phyloP scores from a whole-genome alignment of 1,140 invertebrate species.

The Andrena cerasifolii region DNA sequence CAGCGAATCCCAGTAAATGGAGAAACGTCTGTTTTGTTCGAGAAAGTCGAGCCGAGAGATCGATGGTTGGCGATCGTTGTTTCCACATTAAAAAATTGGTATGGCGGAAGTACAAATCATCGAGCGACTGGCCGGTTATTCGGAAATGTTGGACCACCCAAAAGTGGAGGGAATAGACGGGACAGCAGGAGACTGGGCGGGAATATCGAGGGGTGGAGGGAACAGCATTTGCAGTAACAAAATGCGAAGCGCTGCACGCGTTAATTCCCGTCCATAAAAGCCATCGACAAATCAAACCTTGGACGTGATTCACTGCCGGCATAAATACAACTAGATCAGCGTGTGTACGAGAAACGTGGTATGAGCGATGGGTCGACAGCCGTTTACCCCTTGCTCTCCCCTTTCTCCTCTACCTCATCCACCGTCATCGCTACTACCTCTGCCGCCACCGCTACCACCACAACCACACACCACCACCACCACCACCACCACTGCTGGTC shows the following conservation, averaged over 20 bases:
- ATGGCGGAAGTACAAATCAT: conserved; percentile 79
- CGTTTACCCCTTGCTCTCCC: conserved; percentile 51
- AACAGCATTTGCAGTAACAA: conserved; percentile 80
- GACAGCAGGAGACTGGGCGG: conserved; percentile 11
- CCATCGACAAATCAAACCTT: conserved; percentile 82
- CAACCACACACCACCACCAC: not conserved
- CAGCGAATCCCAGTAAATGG: not conserved
- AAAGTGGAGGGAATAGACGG: conserved; percentile 47
- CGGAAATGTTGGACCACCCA: conserved; percentile 73
- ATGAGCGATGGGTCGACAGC: conserved; percentile 80
- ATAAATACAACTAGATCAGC: conserved; percentile 82
- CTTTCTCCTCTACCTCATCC: conserved; percentile 30
- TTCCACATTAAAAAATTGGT: conserved; percentile 77
- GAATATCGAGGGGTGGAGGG: conserved; percentile 45
- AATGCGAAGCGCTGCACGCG: conserved; percentile 79
- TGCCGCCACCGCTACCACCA: not conserved
- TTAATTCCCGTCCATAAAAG: conserved; percentile 82
- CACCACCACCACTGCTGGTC: not conserved
- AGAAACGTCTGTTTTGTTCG: not conserved
- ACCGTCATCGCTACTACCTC: conserved; percentile 33
- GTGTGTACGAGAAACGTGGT: conserved; percentile 75
- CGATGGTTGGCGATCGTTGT: conserved; percentile 36
- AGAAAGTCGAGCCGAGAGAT: not conserved
- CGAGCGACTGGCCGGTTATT: conserved; percentile 69
- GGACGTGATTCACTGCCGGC: conserved; percentile 81